Evolutionary conservation across 2,797 vertebrate genomes (phyloP).

Genomic region (Macroramphosus scolopax): DNA sequence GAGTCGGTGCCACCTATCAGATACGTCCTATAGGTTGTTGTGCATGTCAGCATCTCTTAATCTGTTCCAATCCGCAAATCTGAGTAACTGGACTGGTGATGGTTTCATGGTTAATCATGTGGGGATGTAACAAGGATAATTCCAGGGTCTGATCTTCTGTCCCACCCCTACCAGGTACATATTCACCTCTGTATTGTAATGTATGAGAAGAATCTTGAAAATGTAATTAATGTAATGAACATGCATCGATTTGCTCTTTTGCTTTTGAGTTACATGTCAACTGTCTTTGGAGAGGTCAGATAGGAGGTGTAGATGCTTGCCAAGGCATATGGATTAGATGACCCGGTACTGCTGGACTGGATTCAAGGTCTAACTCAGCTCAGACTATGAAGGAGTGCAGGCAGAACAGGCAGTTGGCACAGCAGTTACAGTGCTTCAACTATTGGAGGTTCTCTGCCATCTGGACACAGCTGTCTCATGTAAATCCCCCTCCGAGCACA

Average conservation of each 20-base stretch:
- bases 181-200: too few species aligned
- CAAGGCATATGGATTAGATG: conserved; percentile 31
- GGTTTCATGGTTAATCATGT: too few species aligned
- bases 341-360: conserved; percentile 9
- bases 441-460: conserved; percentile 29
- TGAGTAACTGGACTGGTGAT: too few species aligned
- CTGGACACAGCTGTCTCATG: conserved; percentile 40
- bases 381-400: conserved; percentile 17
- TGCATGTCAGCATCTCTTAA: conserved; percentile 47
- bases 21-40: conserved; percentile 64
- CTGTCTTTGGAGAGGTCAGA: too few species aligned
- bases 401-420: conserved; percentile 16
- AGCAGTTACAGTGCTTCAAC: conserved; percentile 5
- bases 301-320: conserved; percentile 15
- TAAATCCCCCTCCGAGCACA: conserved; percentile 18
- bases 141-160: too few species aligned
- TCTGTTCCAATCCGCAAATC: too few species aligned
- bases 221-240: too few species aligned
- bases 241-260: too few species aligned
- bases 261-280: too few species aligned
- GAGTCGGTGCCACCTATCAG: conserved; percentile 63
- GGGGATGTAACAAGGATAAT: too few species aligned
- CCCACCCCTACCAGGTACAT: too few species aligned
- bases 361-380: conserved; percentile 26
- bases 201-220: too few species aligned